Evolutionary conservation across 2,888 invertebrate species (phyloP), one percentile per base, ranked within the genome.

Genomic region (Pimpla rufipes): DNA sequence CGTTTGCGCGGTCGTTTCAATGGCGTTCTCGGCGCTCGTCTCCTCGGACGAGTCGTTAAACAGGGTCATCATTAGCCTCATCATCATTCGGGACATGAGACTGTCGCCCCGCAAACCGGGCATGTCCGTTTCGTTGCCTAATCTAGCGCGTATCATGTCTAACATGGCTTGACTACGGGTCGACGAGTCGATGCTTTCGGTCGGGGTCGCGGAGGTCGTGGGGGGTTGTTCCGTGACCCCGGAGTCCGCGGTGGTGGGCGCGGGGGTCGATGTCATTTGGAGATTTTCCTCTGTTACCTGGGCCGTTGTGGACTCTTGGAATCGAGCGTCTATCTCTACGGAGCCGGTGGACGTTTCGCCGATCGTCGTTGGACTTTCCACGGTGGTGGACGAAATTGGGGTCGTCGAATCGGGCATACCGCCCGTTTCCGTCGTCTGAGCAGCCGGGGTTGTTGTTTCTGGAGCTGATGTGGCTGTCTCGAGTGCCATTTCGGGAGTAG

Each of bases 71-170:
- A 87, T 86, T 8, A 87, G 82, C 59, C 87, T 79, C 23, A 77
- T 78, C 86, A 87, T 86, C 85, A 87, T 85, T 71, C 76, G 74
- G 18, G 81, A 81, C 42, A 87, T 50, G 5, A 85, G 71, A 62
- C 64, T 76, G 57, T 87, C 75, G 55, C 80, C 81, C 11, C 81
- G 70, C 29, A 52, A 11, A 74, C 55, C 64, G 6, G 82, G 59
- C 16, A 57, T 59, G 13, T 82, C 76, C 55, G 81, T 77, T 29
- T 50, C 37, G 45, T 84, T 84, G 35, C 68, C 57, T 70, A 78
- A 35, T 59, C 70, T 59, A 57, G 77, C 62, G 5, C 84, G 57
- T 70, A 84, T 59, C 64, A 64, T 74, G 13, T 80, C 81, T 70
- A 81, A 21, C 10, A 75, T 59, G 8, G 16, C 70, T 40, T 59